Base-by-base conservation (phyloP, 2,888 invertebrate species). In the Protophormia terraenovae region DNA sequence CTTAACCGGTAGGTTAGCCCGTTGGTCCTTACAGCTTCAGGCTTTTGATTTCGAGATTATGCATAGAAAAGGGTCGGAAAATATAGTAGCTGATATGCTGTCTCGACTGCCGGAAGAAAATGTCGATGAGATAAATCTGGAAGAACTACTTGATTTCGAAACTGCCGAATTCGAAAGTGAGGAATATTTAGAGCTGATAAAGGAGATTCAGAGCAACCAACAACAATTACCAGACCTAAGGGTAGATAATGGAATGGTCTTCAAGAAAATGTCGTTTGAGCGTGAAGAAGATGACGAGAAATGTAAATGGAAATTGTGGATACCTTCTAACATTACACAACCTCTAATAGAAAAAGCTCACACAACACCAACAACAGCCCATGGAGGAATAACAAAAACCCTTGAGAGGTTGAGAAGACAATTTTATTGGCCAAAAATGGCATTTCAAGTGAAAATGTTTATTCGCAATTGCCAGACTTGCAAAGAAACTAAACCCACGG, bases 1-100 rank as follows among this genome's bases (percentile, higher is more conserved):
- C 22, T 12, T 64, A 22, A 24, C 38, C 6, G 62, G 62, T 6
- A 38, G 22, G 24, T 64, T 66, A 16, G 66, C 41, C 6, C 24
- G 66, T 3, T 66, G 66, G 66, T 66, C 66, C 7, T 16, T 66
- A 1, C 66, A 66, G n/a, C 66, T 66, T 3, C 66, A 66, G 19
- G 66, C 66, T 2, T 66, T 16, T 10, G 45, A 66, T 10, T 66
- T 66, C 24, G 27, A 45, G 3, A 45, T 47, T n/a, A 45, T 27
- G 27, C 66, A 45, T 3, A 29, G 32, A 29, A 67, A 67, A 67
- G 47, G 67, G 3, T 27, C 66, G 0, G 66, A 66, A 0, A 45
- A 66, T 8, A 10, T 58, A 10, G 41, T 66, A 5, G 66, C 45
- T 0, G 62, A 62, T n/a, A n/a, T n/a, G n/a, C n/a, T n/a, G n/a